Evolutionary conservation across 1,140 invertebrate genomes (phyloP), one percentile per base, ranked within the genome.

Genomic region (Ceratina calcarata): DNA sequence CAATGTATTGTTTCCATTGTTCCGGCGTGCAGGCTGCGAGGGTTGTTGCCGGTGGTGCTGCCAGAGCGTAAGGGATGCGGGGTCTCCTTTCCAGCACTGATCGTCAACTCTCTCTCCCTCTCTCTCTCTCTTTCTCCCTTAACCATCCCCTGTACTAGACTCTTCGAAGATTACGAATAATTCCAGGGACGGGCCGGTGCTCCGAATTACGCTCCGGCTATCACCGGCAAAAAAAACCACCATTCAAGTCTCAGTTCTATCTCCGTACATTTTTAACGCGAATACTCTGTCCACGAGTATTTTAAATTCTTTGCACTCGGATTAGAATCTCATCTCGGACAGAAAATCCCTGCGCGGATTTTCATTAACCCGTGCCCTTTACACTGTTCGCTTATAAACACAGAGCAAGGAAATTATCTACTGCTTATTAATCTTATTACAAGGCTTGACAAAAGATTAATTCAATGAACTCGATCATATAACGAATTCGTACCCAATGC

Each of bases 1-100:
- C 88, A 87, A 87, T 88, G 89, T 90, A 91, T 90, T 90, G 89
- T 90, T 87, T 87, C 90, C 89, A 91, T 91, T 91, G 90, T 91
- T 91, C 87, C 32, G 20, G 58, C 68, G 76, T 78, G 80, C 67
- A 67, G 61, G 75, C 69, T 65, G 74, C 62, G 57, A 58, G 68
- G 66, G 79, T 69, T 81, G 78, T 78, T 57, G 53, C 45, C 71
- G 45, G 51, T 81, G 75, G 18, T 22, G 75, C 83, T 83, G 72
- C 22, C 22, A 49, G 32, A 20, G 55, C 27, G 58, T 60, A 70
- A 27, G 65, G n/a, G 71, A 80, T 64, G 72, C 65, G 58, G 55
- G 58, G 55, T 68, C 72, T 65, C 20, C 62, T 53, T 72, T 53
- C 72, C 57, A 24, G 24, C 68, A 32, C 45, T 68, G 78, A 85